These are phyloP conservation scores for Isichthys henryi DNA, from an alignment of 2,113 vertebrate genomes.

Conservation along the genomic window DNA sequence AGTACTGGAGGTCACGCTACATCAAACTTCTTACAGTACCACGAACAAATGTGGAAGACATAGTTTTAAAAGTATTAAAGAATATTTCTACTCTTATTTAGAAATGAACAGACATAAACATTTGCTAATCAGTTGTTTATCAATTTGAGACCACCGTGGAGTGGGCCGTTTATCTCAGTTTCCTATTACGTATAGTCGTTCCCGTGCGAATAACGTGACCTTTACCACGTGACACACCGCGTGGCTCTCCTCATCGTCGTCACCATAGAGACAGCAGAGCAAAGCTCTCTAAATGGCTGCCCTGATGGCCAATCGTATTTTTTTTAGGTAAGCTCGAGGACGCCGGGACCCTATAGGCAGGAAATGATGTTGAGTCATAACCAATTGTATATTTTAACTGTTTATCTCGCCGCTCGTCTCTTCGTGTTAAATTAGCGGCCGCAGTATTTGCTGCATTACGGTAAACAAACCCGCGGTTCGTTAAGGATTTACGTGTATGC, in stretches of 20 bases:
- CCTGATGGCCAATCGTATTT: slow-evolving; percentile 34
- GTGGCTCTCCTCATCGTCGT: slow-evolving; percentile 29
- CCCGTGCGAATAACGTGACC: slow-evolving; percentile 30
- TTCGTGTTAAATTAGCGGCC: neutral
- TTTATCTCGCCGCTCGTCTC: neutral
- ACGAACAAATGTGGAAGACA: neutral
- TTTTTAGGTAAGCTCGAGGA: neutral
- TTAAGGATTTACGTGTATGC: neutral
- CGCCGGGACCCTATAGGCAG: slow-evolving; percentile 27
- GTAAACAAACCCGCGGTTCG: slow-evolving; percentile 26
- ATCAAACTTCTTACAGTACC: neutral
- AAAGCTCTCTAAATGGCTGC: slow-evolving; percentile 37
- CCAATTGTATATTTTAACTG: slow-evolving; percentile 23
- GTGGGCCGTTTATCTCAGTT: neutral
- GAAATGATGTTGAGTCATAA: slow-evolving; percentile 22
- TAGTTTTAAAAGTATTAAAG: neutral
- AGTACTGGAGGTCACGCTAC: neutral
- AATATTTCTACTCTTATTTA: neutral
- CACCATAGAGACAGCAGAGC: slow-evolving; percentile 41
- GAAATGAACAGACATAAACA: neutral
- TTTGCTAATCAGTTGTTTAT: neutral
- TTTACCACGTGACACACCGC: slow-evolving; percentile 45
- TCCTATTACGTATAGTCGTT: neutral
- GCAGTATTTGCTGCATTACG: slow-evolving; percentile 24
- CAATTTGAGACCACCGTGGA: neutral